phyloP scores from a whole-genome alignment of 2,888 invertebrate genomes.

The Dendrolimus houi region DNA sequence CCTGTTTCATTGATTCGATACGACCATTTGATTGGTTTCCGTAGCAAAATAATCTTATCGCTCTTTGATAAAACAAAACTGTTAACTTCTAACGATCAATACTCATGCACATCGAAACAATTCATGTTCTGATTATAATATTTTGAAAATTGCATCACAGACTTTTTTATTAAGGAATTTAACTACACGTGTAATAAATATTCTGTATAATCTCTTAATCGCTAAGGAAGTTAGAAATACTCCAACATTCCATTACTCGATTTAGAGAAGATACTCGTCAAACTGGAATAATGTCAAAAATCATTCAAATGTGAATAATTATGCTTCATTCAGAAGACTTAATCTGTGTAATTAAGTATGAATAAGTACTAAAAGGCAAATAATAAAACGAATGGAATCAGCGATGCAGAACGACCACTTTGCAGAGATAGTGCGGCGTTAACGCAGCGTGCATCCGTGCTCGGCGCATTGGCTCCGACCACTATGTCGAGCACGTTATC shows the following conservation, averaged over 20 bases:
- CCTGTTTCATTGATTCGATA: slow-evolving; percentile 29
- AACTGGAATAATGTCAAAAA: background rate
- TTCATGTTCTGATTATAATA: background rate
- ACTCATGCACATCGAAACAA: slow-evolving; percentile 21
- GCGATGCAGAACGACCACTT: slow-evolving; percentile 45
- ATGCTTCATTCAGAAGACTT: slow-evolving; percentile 33
- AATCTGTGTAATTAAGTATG: slow-evolving; percentile 45
- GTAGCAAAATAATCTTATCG: slow-evolving; percentile 57
- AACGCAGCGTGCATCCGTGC: slow-evolving; percentile 57
- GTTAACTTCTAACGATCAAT: slow-evolving; percentile 45
- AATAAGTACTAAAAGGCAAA: slow-evolving; percentile 36
- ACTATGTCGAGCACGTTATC: slow-evolving; percentile 59
- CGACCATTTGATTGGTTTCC: slow-evolving; percentile 39
- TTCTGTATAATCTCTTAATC: background rate
- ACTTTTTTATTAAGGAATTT: too few species aligned
- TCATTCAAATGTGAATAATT: slow-evolving; percentile 1
- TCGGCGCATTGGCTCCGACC: slow-evolving; percentile 14
- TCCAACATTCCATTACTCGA: slow-evolving; percentile 25
- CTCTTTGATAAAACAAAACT: slow-evolving; percentile 51
- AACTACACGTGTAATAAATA: too few species aligned
- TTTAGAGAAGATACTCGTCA: slow-evolving; percentile 3
- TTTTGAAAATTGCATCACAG: background rate
- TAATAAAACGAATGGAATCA: slow-evolving; percentile 55
- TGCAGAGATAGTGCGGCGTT: slow-evolving; percentile 41
- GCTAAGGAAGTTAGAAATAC: slow-evolving; percentile 20